Conservation (phyloP, 2,113 vertebrate genomes). For the Ptilorrhoa leucosticta region DNA sequence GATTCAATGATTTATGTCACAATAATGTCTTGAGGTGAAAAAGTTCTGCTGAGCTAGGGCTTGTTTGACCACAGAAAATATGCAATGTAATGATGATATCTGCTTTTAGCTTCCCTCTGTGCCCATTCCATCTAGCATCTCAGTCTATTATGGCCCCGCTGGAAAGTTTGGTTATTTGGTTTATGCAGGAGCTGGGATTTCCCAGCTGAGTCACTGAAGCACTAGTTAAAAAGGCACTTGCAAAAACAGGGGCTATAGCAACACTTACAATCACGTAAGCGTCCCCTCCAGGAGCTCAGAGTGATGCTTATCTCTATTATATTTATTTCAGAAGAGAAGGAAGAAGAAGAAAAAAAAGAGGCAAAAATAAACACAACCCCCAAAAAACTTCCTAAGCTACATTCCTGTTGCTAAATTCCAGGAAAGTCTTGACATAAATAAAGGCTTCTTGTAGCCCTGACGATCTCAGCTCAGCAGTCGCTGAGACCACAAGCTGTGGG, state of each 20-base stretch:
- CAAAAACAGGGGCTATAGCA: neutral
- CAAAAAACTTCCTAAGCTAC: neutral
- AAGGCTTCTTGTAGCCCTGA: neutral
- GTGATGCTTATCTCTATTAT: neutral
- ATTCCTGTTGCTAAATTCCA: neutral
- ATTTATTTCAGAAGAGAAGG: neutral
- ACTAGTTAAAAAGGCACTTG: neutral
- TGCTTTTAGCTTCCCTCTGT: conserved; percentile 22
- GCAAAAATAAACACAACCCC: neutral
- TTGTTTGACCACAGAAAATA: conserved; percentile 15
- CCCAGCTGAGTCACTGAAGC: conserved; percentile 14
- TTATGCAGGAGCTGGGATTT: conserved; percentile 22
- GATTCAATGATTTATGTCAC: neutral
- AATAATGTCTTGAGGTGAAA: neutral
- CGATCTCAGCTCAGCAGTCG: accelerated
- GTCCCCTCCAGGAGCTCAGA: neutral
- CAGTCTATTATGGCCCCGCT: neutral
- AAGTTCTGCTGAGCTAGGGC: neutral
- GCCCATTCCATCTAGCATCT: neutral
- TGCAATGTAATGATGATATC: conserved; percentile 13
- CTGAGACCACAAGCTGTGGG: neutral
- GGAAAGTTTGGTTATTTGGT: conserved; percentile 22
- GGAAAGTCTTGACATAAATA: neutral
- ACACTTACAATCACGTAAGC: neutral
- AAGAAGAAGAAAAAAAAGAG: neutral